These are phyloP conservation scores for Cephus pulcher DNA, from an alignment of 2,888 invertebrate species.

Conservation along the genomic window DNA sequence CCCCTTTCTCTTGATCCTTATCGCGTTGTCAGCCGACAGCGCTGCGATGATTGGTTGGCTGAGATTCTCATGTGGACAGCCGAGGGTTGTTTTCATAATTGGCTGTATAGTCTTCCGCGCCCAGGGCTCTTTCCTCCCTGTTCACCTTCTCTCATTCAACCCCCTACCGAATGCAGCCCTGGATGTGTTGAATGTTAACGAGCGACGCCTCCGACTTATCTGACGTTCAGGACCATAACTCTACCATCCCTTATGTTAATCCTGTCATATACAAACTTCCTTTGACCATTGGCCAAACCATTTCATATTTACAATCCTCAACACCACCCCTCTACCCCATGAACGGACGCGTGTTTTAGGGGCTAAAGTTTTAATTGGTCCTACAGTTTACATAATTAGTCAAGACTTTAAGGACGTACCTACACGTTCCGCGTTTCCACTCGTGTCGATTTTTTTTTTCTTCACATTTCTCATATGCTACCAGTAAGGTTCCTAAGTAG, in stretches of 20 bases:
- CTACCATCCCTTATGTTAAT: conserved; percentile 3
- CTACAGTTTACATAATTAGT: conserved; percentile 45
- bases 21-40: conserved; percentile 32
- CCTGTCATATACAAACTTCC: background rate
- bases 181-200: conserved; percentile 31
- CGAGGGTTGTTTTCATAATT: conserved; percentile 41
- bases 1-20: conserved; percentile 39
- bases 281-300: conserved; percentile 4
- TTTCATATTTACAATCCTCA: background rate
- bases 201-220: conserved; percentile 27
- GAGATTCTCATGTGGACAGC: conserved; percentile 29
- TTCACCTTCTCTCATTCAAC: conserved; percentile 19
- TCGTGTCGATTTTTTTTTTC: background rate
- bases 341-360: conserved; percentile 39
- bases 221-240: conserved; percentile 22
- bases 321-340: background rate
- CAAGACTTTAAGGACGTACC: conserved; percentile 26
- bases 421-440: background rate
- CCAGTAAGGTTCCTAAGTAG: background rate
- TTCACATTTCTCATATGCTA: background rate
- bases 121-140: conserved; percentile 10
- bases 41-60: conserved; percentile 40
- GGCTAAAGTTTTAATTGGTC: conserved; percentile 43
- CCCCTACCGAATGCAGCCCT: conserved; percentile 31
- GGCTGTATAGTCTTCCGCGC: conserved; percentile 19